These are phyloP conservation scores for Butorides virescens DNA, from an alignment of 2,113 vertebrate species.

Conservation along the genomic window DNA sequence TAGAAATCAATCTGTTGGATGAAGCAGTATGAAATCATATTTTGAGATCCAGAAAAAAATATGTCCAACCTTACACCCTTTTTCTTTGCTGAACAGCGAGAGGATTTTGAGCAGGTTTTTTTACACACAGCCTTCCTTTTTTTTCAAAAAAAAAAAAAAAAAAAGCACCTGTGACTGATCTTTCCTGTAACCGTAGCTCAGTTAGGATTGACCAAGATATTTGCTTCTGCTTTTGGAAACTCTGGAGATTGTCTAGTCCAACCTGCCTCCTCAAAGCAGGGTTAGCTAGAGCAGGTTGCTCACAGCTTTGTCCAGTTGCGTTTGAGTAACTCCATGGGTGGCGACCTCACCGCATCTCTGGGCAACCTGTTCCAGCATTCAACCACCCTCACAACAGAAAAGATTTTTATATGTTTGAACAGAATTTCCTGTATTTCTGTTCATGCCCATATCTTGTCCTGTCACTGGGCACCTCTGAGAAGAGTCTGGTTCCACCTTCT, in stretches of 20 bases:
- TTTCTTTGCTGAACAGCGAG: not conserved
- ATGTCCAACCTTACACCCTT: not conserved
- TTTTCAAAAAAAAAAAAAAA: not conserved
- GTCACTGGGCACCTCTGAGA: not conserved
- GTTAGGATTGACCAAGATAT: not conserved
- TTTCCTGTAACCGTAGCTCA: not conserved
- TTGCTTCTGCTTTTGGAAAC: not conserved
- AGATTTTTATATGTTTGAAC: not conserved
- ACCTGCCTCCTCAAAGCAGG: not conserved
- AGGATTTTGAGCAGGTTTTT: not conserved
- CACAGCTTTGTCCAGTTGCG: not conserved
- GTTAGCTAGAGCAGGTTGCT: not conserved
- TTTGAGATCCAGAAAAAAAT: conserved; percentile 50
- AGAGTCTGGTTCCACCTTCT: not conserved
- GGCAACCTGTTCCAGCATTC: not conserved
- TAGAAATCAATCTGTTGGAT: conserved; percentile 59
- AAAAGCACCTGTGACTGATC: not conserved
- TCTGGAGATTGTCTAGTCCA: not conserved
- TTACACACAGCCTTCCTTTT: not conserved
- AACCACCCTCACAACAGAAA: not conserved
- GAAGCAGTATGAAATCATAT: conserved; percentile 39
- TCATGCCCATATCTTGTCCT: not conserved
- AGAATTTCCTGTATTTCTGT: not conserved
- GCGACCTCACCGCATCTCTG: not conserved
- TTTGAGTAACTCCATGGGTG: not conserved